phyloP scores from a whole-genome alignment of 1,140 invertebrate species.

The Ridgeia piscesae region DNA sequence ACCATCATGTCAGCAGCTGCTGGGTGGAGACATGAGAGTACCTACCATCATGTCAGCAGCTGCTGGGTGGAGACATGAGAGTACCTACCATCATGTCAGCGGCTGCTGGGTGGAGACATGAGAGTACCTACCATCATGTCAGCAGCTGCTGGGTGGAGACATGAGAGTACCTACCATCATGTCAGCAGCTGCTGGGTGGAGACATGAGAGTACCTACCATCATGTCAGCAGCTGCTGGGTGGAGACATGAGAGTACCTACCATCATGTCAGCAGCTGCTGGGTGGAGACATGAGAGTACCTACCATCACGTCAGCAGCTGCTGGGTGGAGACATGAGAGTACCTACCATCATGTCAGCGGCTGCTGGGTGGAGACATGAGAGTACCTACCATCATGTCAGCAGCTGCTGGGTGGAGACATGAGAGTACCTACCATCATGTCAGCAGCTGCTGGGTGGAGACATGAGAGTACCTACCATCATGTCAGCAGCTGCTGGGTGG shows the following conservation, averaged over 20 bases:
- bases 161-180: not conserved
- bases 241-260: not conserved
- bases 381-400: not conserved
- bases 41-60: no score
- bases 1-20: constrained; percentile 25
- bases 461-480: not conserved
- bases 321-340: not conserved
- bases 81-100: not conserved
- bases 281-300: no score
- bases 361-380: constrained; percentile 30
- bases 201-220: no score
- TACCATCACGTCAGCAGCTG: no score
- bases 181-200: constrained; percentile 34
- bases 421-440: not conserved
- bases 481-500: constrained; percentile 34
- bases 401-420: constrained; percentile 34
- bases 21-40: no score
- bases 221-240: not conserved
- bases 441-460: not conserved
- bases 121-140: no score
- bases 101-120: constrained; percentile 39
- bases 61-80: not conserved
- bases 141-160: not conserved
- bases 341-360: constrained; percentile 19
- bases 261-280: constrained; percentile 27